Base-by-base conservation (phyloP, 2,888 invertebrate genomes). In the Fabriciana adippe region DNA sequence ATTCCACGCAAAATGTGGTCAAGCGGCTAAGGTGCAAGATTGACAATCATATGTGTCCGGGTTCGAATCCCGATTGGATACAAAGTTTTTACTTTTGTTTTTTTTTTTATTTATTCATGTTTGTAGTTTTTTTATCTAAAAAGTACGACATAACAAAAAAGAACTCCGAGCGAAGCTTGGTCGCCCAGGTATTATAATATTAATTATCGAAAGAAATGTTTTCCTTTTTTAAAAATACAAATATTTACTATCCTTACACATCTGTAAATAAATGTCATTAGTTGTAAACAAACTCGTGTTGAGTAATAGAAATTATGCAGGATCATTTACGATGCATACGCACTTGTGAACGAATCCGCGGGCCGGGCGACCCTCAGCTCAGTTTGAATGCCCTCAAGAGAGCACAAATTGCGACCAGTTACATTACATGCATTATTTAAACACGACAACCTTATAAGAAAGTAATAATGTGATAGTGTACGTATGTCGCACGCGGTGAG, bases 361-460 rank as follows among this genome's bases (percentile, higher is more conserved):
- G 41, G 41, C 55, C 50, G 35, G 18, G 15, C 68, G 69, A 67
- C 68, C 71, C 66, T 68, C 66, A 60, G 59, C 65, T 68, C 62
- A 50, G 64, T 68, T 71, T 61, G 67, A 68, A 73, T 72, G 71
- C 73, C 72, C 70, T 72, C 73, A 64, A 71, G 81, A 82, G 83
- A 81, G 81, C 87, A 86, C 87, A 89, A 89, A 89, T 88, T 88
- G 85, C 87, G 83, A 83, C 86, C 84, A 88, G 88, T 90, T 90
- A 88, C 89, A 88, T 92, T 90, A 90, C 89, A 88, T 89, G 87
- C 90, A 90, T 90, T 91, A 89, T 91, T 90, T 87, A 90, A 91
- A 84, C 85, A 83, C 85, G 85, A 86, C 87, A 87, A 86, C 90
- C 90, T 89, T 90, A 88, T 90, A 90, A 83, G 90, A 92, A 91